Percentiles rank a stretch among this genome's conserved stretches.
Conservation (phyloP, 2,797 vertebrate species). For the Fratercula arctica region DNA sequence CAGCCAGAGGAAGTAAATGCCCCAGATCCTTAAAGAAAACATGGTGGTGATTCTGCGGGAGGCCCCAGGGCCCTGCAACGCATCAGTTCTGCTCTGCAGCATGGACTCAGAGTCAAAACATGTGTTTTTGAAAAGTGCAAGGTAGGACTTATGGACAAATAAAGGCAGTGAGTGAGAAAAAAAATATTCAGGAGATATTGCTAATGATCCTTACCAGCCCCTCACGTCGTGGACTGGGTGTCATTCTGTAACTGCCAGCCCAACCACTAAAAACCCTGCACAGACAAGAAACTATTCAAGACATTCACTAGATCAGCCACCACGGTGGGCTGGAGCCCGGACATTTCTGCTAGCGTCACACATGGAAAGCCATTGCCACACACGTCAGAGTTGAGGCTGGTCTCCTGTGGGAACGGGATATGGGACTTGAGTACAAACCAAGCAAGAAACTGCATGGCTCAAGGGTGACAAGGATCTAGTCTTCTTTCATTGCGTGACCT, state of each 20-base stretch:
- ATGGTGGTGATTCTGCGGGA: background rate
- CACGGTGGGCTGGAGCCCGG: fast-evolving
- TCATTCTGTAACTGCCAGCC: background rate
- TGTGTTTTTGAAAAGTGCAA: background rate
- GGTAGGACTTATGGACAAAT: background rate
- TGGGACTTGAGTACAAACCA: background rate
- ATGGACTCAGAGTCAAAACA: background rate
- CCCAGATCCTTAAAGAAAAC: background rate
- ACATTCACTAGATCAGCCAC: background rate
- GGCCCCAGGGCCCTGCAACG: background rate
- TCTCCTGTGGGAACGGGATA: background rate
- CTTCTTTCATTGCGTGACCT: background rate
- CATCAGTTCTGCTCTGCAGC: background rate
- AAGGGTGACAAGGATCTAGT: background rate
- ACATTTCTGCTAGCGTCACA: background rate
- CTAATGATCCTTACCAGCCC: background rate
- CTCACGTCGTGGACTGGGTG: fast-evolving
- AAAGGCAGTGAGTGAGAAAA: background rate
- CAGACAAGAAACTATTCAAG: background rate
- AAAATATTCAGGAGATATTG: background rate
- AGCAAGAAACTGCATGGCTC: background rate
- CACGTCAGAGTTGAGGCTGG: background rate
- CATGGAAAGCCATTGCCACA: background rate
- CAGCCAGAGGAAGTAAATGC: background rate
- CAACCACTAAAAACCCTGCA: background rate